Evolutionary conservation across 2,888 invertebrate genomes (phyloP).

Genomic region (Campoplex capitator): DNA sequence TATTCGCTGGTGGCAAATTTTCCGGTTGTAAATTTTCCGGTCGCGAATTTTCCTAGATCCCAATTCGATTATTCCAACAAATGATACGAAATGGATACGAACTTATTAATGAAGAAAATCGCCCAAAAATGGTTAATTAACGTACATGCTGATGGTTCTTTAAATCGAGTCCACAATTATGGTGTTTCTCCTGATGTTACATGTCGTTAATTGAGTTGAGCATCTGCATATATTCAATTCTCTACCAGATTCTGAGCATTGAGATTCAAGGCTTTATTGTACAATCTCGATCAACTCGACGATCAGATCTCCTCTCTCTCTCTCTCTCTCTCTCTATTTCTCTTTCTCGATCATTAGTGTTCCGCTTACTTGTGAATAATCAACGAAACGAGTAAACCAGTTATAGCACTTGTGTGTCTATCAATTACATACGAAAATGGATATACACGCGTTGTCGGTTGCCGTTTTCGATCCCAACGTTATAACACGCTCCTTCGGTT

Average conservation of each 20-base stretch:
- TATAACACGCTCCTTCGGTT: conserved; percentile 4
- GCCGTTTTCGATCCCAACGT: background rate
- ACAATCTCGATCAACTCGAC: conserved; percentile 3
- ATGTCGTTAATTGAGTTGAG: background rate
- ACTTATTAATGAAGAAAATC: too few relatives aligned
- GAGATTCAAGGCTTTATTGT: background rate
- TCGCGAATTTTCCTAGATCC: too few relatives aligned
- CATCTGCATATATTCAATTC: background rate
- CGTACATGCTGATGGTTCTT: background rate
- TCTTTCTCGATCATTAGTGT: conserved; percentile 14
- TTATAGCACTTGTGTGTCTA: conserved; percentile 31
- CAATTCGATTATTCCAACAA: too few relatives aligned
- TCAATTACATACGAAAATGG: conserved; percentile 59
- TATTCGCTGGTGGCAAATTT: too few relatives aligned
- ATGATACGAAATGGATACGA: too few relatives aligned
- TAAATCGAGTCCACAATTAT: background rate
- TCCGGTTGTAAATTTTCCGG: too few relatives aligned
- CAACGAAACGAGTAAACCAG: conserved; percentile 30
- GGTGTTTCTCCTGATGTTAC: background rate
- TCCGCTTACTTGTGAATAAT: conserved; percentile 38
- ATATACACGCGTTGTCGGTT: conserved; percentile 6
- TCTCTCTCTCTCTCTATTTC: background rate
- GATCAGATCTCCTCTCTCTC: background rate
- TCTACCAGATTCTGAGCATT: background rate
- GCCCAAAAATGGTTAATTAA: background rate